phyloP scores from a whole-genome alignment of 2,888 invertebrate species.

The Hemaris fuciformis region DNA sequence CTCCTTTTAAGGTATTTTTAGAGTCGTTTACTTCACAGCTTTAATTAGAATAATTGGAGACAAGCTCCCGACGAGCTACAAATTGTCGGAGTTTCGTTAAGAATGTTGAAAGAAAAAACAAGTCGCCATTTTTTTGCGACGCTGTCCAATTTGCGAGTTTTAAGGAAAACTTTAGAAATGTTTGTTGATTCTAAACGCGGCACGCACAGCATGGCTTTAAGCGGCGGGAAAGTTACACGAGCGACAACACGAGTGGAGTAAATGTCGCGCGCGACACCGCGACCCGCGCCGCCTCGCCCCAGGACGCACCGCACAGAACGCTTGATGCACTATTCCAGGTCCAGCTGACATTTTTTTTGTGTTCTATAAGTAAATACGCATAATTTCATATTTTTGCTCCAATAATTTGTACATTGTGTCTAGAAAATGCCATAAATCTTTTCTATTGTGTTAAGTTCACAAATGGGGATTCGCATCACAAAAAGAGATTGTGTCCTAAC shows the following conservation, averaged over 20 bases:
- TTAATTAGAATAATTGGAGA: conserved; percentile 11
- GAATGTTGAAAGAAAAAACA: conserved; percentile 7
- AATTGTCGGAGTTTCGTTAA: conserved; percentile 3
- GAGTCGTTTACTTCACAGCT: conserved; percentile 10
- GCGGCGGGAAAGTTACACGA: not conserved
- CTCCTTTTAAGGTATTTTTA: conserved; percentile 8
- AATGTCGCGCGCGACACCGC: too few relatives aligned
- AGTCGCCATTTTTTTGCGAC: not conserved
- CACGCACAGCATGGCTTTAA: not conserved
- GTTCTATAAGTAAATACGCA: not conserved
- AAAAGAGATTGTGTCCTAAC: conserved; percentile 3
- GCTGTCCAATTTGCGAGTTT: conserved; percentile 5
- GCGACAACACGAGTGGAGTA: not conserved
- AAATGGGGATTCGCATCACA: not conserved
- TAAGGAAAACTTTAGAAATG: not conserved
- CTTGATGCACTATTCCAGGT: not conserved
- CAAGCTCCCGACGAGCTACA: conserved; percentile 9
- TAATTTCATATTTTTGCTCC: not conserved
- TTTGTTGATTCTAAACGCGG: conserved; percentile 1
- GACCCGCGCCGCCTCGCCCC: not conserved
- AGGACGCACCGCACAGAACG: not conserved
- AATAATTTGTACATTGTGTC: not conserved
- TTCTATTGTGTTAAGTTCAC: not conserved
- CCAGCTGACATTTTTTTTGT: not conserved
- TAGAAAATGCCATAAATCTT: not conserved